Base-by-base conservation (phyloP, 2,113 vertebrate species). In the Zootoca vivipara region DNA sequence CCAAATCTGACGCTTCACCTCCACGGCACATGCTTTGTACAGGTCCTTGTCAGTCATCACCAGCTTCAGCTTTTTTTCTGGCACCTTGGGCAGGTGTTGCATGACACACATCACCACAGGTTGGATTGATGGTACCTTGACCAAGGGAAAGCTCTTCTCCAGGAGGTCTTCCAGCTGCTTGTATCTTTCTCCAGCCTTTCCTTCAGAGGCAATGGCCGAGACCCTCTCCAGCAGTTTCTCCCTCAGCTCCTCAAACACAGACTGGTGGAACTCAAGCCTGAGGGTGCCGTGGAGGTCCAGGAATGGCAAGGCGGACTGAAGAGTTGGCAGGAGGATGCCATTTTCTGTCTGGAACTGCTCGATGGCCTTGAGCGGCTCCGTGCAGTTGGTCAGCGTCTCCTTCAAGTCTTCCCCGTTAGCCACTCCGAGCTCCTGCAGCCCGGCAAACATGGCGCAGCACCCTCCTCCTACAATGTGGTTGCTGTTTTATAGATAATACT, bases 1-100 rank as follows among this genome's bases (percentile, higher is more conserved):
- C 99, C 99, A 99, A 93, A 99, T 99, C 96, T 99, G 99, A 58
- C 98, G 95, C 90, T 99, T 99, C 94, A 99, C 99, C 95, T 99
- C 99, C 83, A 99, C 98, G 0, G 98, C 98, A 3, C 98, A 99
- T 0, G 99, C 99, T 82, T 98, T 99, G 86, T 99, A 99, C 86
- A 99, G 96, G 67, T 99, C 99, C 94, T 99, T 99, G 92, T 99
- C 99, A 0, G 98, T 98, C 98, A 98, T 99, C 22, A 99, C 99
- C 89, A 99, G 91, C 94, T 99, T 99, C 94, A 99, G 96, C 92
- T 99, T 99, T 95, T 99, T 99, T 90, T 99, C 99, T 0, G 99
- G 99, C 5, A 99, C 99, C 98, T 99, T 99, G 56, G 98, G 99
- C 74, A 99, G 90, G 91, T 99, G 98, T 83, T 99, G 99, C 96